A percentile compares a stretch with the other conserved stretches of the same genome.
phyloP scores from a whole-genome alignment of 2,113 vertebrate species.

The Bostrychus sinensis region DNA sequence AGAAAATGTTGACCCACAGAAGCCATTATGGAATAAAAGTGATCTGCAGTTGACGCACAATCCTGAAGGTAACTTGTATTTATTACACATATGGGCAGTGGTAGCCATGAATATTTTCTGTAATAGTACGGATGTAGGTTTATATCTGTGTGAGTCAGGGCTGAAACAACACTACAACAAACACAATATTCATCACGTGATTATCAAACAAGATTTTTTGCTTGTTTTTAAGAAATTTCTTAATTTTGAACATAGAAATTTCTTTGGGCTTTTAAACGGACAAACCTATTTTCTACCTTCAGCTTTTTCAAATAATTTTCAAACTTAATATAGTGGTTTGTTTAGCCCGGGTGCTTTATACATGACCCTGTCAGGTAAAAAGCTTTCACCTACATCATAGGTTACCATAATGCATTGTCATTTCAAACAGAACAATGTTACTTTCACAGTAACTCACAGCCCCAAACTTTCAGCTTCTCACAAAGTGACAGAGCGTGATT shows the following conservation, averaged over 20 bases:
- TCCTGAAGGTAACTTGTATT: slow-evolving; percentile 39
- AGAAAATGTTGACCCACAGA: slow-evolving; percentile 42
- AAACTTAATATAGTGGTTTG: slow-evolving; percentile 12
- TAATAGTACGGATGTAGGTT: slow-evolving; percentile 46
- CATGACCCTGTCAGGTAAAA: slow-evolving; percentile 33
- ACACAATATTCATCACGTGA: slow-evolving; percentile 1
- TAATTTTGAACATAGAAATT: slow-evolving; percentile 7
- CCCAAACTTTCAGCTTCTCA: slow-evolving; percentile 30
- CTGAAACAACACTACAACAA: slow-evolving; percentile 16
- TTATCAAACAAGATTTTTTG: neutral
- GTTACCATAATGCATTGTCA: slow-evolving; percentile 31
- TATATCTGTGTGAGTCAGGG: slow-evolving; percentile 36
- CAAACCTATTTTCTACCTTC: slow-evolving; percentile 20
- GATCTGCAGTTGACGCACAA: slow-evolving; percentile 53
- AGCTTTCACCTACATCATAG: slow-evolving; percentile 26
- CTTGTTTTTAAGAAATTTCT: slow-evolving; percentile 7
- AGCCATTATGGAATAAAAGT: slow-evolving; percentile 58
- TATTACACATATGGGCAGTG: slow-evolving; percentile 50
- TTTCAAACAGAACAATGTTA: slow-evolving; percentile 28
- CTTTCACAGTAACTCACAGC: slow-evolving; percentile 19
- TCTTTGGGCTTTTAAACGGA: slow-evolving; percentile 23
- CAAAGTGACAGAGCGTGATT: slow-evolving; percentile 39
- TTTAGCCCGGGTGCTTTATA: slow-evolving; percentile 40
- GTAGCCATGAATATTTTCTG: slow-evolving; percentile 45
- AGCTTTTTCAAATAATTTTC: neutral